These are phyloP conservation scores for Clarias gariepinus DNA, from an alignment of 2,113 vertebrate species.

Conservation along the genomic window DNA sequence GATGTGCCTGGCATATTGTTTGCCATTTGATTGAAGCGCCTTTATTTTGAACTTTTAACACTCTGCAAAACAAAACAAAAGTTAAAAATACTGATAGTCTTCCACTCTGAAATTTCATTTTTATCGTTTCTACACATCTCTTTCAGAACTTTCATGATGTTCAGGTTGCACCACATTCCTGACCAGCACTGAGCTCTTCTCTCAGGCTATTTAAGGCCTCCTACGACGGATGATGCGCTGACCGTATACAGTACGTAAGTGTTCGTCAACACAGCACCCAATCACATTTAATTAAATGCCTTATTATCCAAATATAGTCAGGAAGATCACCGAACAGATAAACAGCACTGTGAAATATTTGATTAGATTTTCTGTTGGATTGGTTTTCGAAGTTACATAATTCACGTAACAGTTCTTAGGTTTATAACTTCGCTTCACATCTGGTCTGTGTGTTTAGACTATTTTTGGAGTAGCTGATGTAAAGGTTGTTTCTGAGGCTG, in stretches of 20 bases:
- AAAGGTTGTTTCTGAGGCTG: background rate
- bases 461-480: background rate
- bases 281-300: slow-evolving; percentile 17
- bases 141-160: background rate
- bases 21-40: background rate
- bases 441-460: background rate
- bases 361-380: background rate
- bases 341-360: background rate
- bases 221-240: background rate
- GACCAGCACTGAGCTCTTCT: background rate
- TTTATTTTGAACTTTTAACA: background rate
- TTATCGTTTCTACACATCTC: background rate
- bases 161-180: slow-evolving; percentile 12
- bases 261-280: slow-evolving; percentile 5
- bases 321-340: slow-evolving; percentile 6
- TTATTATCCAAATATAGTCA: slow-evolving; percentile 3
- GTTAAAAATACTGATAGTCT: background rate
- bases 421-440: background rate
- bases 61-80: background rate
- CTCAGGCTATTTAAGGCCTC: slow-evolving; percentile 19
- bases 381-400: background rate
- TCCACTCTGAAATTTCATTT: background rate
- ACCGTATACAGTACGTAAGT: background rate
- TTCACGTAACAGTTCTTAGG: background rate
- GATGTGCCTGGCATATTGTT: background rate